Evolutionary conservation across 2,888 invertebrate species (phyloP).

Genomic region (Lepidocyrtoides sp.): DNA sequence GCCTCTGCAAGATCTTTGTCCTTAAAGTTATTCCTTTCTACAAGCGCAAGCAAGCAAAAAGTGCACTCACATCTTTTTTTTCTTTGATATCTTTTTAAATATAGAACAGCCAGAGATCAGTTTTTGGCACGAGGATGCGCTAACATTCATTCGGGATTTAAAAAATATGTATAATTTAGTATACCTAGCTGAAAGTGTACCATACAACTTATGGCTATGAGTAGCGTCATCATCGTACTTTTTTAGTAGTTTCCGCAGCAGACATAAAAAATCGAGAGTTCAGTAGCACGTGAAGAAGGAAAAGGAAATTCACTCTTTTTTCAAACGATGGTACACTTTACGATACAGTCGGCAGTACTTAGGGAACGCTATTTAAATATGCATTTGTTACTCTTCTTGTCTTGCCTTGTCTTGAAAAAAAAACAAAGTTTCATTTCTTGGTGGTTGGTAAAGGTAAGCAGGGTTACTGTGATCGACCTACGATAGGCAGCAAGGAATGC

Average conservation of each 20-base stretch:
- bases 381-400: background rate
- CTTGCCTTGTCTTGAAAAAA: background rate
- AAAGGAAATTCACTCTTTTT: conserved; percentile 55
- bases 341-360: too few species aligned
- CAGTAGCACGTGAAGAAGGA: conserved; percentile 73
- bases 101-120: conserved; percentile 65
- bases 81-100: conserved; percentile 53
- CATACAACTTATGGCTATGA: background rate
- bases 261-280: conserved; percentile 71
- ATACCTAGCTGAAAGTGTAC: background rate
- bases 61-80: conserved; percentile 67
- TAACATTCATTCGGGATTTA: conserved; percentile 25
- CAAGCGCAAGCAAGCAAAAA: background rate
- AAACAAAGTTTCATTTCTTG: too few species aligned
- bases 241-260: background rate
- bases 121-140: conserved; percentile 67
- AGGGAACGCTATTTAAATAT: too few species aligned
- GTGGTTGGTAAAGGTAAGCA: too few species aligned
- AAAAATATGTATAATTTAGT: conserved; percentile 11
- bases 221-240: background rate
- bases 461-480: too few species aligned
- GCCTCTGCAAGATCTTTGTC: conserved; percentile 71
- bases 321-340: background rate
- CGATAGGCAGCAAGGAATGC: too few species aligned
- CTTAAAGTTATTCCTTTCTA: conserved; percentile 54